Base-by-base conservation (phyloP, 2,113 vertebrate genomes). In the Dasypus novemcinctus region DNA sequence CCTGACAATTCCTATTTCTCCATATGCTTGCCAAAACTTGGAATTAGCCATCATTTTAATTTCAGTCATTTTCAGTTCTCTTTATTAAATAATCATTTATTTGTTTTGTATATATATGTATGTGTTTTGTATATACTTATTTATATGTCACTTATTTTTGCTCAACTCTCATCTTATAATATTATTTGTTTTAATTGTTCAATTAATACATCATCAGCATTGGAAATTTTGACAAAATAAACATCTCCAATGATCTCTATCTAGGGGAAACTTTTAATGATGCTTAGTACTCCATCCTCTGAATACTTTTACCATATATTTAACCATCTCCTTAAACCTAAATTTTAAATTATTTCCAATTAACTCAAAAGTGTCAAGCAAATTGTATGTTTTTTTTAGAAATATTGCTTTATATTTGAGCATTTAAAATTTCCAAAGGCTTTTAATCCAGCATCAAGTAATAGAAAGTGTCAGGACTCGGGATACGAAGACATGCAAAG, bases 271-370 rank as follows among this genome's bases (percentile, higher is more conserved):
- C 14, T 74, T 91, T 29, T 69, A 91, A 54, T 72, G n/a, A 21
- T 91, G n/a, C n/a, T 41, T 59, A 68, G 18, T 46, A 63, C 69
- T 75, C 54, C 36, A 68, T 57, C 17, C 6, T 91, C 82, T 54
- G 12, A 80, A 79, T 68, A 79, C 41, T 29, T 12, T 46, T 46
- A 54, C 46, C 14, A 83, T 78, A 38, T 84, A 81, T 80, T 84
- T 79, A 84, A 69, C 38, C 36, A 83, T 54, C 33, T 75, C 57
- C 93, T 91, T 88, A 81, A 36, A 81, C 43, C 29, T 91, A 41
- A 96, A 33, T 88, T 91, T 93, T 91, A 83, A 41, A 93, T 61
- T 83, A 83, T 84, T 95, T 81, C 64, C 17, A 46, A 31, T 93
- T 82, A 90, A 72, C 23, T 95, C 59, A 36, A 61, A 90, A 87